A percentile compares a stretch with the other conserved stretches of the same genome.
These are phyloP conservation scores for Cryptocephalus moraei DNA, from an alignment of 2,888 invertebrate species.

Conservation along the genomic window DNA sequence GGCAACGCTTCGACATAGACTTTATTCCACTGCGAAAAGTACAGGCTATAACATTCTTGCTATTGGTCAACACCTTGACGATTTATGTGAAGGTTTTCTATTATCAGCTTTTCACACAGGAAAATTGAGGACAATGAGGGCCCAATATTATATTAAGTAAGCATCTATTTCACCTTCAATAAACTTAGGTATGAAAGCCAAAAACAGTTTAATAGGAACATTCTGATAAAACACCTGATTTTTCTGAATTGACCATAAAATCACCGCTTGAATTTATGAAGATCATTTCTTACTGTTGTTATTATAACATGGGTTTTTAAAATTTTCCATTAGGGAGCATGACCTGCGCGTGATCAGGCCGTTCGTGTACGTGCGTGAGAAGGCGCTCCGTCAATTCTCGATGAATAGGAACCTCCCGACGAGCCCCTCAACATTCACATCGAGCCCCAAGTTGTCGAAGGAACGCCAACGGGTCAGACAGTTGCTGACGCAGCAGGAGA, in stretches of 20 bases:
- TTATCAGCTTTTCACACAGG: constrained; percentile 75
- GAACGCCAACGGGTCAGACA: constrained; percentile 50
- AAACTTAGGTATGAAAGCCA: too few relatives aligned
- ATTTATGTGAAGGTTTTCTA: constrained; percentile 72
- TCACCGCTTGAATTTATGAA: too few relatives aligned
- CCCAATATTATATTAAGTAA: constrained; percentile 66
- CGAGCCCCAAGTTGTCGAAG: constrained; percentile 30
- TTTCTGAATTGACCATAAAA: too few relatives aligned
- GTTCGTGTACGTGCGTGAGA: constrained; percentile 76
- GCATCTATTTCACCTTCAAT: constrained; percentile 12
- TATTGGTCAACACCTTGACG: constrained; percentile 77
- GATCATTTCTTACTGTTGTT: too few relatives aligned
- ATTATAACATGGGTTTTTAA: neutral
- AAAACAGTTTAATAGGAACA: too few relatives aligned
- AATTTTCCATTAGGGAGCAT: constrained; percentile 51
- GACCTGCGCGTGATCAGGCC: constrained; percentile 77
- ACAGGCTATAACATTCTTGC: constrained; percentile 82
- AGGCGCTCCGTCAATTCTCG: constrained; percentile 61
- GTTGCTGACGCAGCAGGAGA: constrained; percentile 64
- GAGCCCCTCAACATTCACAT: constrained; percentile 14
- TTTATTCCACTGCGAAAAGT: constrained; percentile 63
- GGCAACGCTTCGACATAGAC: constrained; percentile 59
- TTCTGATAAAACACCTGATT: too few relatives aligned
- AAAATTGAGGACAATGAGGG: constrained; percentile 66
- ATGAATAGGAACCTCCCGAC: constrained; percentile 64